Evolutionary conservation across 2,797 vertebrate species (phyloP).

Genomic region (Delichon dasypus): DNA sequence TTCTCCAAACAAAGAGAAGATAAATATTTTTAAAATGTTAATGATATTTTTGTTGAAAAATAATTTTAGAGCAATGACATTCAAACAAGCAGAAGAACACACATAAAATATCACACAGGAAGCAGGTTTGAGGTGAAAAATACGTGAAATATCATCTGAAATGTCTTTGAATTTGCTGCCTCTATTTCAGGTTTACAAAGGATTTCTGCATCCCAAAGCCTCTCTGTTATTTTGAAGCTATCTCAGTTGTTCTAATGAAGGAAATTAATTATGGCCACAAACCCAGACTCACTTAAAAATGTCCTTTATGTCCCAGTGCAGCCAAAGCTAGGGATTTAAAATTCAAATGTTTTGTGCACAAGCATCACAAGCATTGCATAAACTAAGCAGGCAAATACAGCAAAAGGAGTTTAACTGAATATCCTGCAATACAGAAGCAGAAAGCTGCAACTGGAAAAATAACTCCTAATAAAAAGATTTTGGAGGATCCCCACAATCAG

Average conservation of each 20-base stretch:
- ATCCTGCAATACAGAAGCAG: not conserved
- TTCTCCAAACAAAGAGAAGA: not conserved
- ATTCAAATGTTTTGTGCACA: not conserved
- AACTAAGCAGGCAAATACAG: not conserved
- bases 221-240: not conserved
- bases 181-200: not conserved
- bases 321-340: not conserved
- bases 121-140: not conserved
- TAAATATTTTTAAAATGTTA: not conserved
- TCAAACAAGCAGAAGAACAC: not conserved
- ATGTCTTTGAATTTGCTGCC: not conserved
- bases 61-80: not conserved
- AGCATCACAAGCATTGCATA: not conserved
- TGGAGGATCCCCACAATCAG: not conserved
- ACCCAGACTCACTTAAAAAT: not conserved
- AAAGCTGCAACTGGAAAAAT: not conserved
- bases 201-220: not conserved
- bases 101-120: not conserved
- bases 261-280: not conserved
- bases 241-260: not conserved
- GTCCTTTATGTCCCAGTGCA: not conserved
- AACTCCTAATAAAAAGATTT: not conserved
- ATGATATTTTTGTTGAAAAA: not conserved
- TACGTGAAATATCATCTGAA: constrained; percentile 9
- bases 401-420: not conserved